Base-by-base conservation (phyloP, 2,797 vertebrate species). In the Sebastes hubbsi region DNA sequence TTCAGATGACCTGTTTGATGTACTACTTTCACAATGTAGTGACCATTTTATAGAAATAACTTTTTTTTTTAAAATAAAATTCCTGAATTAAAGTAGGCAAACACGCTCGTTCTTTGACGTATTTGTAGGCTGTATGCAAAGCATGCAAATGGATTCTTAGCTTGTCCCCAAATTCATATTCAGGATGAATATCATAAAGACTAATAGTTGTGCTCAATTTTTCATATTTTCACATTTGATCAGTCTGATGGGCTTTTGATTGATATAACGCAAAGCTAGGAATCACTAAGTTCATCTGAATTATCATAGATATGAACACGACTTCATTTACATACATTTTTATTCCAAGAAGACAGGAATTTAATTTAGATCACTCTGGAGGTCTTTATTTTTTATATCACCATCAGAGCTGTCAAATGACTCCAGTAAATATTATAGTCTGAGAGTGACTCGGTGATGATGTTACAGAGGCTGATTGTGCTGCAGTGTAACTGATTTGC, bases 271-370 rank as follows among this genome's bases (percentile, higher is more conserved):
- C 3, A 20, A 67, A 69, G n/a, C 24, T 59, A 18, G 8, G 75
- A 77, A 75, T 82, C 18, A n/a, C 38, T 63, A 67, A 75, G 36
- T 66, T 82, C 5, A 82, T 82, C 55, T 75, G 20, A 76, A 75
- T 80, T 62, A 70, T 77, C 63, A 83, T 60, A 32, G 25, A 76
- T 70, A 54, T 63, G 32, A 74, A 32, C 18, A 66, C 69, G 7
- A 69, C 62, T 69, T 77, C 1, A 89, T 89, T 85, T 84, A 58
- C 72, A 88, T 75, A 62, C 16, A 69, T 63, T 80, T 46, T 68
- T 13, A 67, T 86, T 54, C 30, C 61, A 61, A 64, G 42, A 67
- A 56, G 69, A 73, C 14, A 64, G 30, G 9, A 73, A 68, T 65
- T 59, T 30, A 59, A 81, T 87, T 76, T 70, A 65, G 7, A 67